Evolutionary conservation across 2,113 vertebrate genomes (phyloP), one percentile per base, ranked within the genome.

Genomic region (Tonatia bakeri): DNA sequence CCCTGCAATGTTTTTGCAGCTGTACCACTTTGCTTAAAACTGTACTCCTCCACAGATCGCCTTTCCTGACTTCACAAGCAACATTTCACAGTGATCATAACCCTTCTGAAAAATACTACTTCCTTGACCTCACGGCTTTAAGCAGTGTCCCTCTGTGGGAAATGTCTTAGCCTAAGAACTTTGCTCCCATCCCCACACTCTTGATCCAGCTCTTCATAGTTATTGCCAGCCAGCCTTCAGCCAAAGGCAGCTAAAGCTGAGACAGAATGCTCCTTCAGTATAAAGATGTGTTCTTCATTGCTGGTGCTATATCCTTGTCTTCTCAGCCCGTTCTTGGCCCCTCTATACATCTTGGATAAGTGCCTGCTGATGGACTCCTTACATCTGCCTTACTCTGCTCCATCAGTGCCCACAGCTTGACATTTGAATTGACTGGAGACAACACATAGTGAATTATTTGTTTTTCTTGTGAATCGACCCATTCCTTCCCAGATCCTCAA

Each of bases 1-100:
- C 17, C n/a, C n/a, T 65, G 8, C 16, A 43, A 83, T 91, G 36
- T 80, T 79, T 90, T 83, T 91, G 56, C 80, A 86, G 65, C 22
- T 40, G 72, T 94, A 92, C 31, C 59, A 77, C 50, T 88, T 59
- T 59, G 85, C 52, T 88, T 88, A 64, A 94, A 96, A 89, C 43
- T 40, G n/a, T 16, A 81, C 50, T 80, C 38, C 80, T n/a, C n/a
- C 65, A 43, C 86, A 96, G 10, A 89, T 77, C 14, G 93, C 17
- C 26, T 90, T 97, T 20, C 61, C 20, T 91, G n/a, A 89, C 28
- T 85, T 85, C 45, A 54, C 26, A 84, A 84, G 56, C 33, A 82
- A 91, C 31, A 85, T 80, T 85, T 96, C 36, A 82, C 54, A 89
- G 72, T 50, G n/a, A 45, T 22, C 19, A 69, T 54, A 87, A 65